Conservation (phyloP, 2,888 invertebrate species). For the Autographa pulchrina region DNA sequence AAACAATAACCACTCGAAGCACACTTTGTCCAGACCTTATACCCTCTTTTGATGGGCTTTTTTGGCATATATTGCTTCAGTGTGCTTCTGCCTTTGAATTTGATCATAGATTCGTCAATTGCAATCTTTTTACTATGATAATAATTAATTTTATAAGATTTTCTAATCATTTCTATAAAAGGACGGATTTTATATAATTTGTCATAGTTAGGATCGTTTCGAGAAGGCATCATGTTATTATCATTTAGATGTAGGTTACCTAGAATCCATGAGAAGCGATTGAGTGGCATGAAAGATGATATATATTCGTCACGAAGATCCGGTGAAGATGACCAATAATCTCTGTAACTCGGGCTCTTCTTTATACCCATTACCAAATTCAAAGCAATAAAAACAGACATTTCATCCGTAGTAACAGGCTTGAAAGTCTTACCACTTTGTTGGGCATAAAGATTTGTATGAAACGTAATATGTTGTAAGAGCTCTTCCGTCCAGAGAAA, state of each 20-base stretch:
- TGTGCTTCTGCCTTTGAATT: constrained; percentile 26
- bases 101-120: constrained; percentile 28
- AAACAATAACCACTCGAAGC: not conserved
- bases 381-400: too few species aligned
- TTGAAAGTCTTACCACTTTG: too few species aligned
- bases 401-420: too few species aligned
- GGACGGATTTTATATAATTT: constrained; percentile 26
- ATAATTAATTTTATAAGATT: not conserved
- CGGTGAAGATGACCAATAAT: too few species aligned
- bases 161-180: constrained; percentile 16
- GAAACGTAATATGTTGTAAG: too few species aligned
- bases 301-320: too few species aligned
- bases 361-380: too few species aligned
- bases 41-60: constrained; percentile 26
- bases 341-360: too few species aligned
- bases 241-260: constrained; percentile 27
- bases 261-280: too few species aligned
- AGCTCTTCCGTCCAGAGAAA: too few species aligned
- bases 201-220: constrained; percentile 14
- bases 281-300: too few species aligned
- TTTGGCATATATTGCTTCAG: constrained; percentile 30
- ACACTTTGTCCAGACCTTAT: constrained; percentile 22
- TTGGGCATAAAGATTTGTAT: too few species aligned
- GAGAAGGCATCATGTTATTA: constrained; percentile 20
- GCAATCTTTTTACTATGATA: constrained; percentile 7